phyloP scores from a whole-genome alignment of 2,797 vertebrate species.

The Notolepis coatsorum region DNA sequence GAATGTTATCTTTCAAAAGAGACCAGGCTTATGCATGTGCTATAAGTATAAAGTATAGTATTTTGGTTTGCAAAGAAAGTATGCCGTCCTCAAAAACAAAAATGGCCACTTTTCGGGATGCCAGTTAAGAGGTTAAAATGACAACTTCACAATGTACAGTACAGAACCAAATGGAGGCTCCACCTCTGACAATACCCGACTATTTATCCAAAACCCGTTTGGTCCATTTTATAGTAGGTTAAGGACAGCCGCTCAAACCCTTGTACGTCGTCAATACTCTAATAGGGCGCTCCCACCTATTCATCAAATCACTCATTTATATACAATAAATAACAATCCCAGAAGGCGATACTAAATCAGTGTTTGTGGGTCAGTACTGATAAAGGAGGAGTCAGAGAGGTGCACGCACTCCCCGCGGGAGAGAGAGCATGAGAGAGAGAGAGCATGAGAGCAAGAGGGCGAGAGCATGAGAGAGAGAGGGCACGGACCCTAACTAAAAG shows the following conservation, averaged over 20 bases:
- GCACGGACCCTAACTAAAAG: conserved; percentile 32
- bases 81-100: too few relatives aligned
- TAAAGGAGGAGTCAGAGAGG: conserved; percentile 45
- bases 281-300: not conserved
- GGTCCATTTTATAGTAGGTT: conserved; percentile 66
- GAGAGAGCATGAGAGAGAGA: too few relatives aligned
- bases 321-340: too few relatives aligned
- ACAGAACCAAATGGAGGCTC: conserved; percentile 13
- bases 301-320: too few relatives aligned
- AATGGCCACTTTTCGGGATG: too few relatives aligned
- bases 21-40: too few relatives aligned
- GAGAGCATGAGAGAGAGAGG: conserved; percentile 29
- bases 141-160: conserved; percentile 22
- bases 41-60: too few relatives aligned
- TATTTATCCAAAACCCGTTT: conserved; percentile 58
- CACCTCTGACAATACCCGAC: conserved; percentile 1
- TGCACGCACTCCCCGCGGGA: conserved; percentile 24
- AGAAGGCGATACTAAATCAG: conserved; percentile 30
- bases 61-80: too few relatives aligned
- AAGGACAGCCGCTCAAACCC: conserved; percentile 35
- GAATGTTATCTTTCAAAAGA: too few relatives aligned
- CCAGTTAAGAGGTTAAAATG: too few relatives aligned
- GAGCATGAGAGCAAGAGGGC: too few relatives aligned
- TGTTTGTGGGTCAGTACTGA: conserved; percentile 48
- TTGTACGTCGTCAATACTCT: conserved; percentile 1